Evolutionary conservation across 2,888 invertebrate genomes (phyloP), one percentile per base, ranked within the genome.

Genomic region (Bedellia somnulentella): DNA sequence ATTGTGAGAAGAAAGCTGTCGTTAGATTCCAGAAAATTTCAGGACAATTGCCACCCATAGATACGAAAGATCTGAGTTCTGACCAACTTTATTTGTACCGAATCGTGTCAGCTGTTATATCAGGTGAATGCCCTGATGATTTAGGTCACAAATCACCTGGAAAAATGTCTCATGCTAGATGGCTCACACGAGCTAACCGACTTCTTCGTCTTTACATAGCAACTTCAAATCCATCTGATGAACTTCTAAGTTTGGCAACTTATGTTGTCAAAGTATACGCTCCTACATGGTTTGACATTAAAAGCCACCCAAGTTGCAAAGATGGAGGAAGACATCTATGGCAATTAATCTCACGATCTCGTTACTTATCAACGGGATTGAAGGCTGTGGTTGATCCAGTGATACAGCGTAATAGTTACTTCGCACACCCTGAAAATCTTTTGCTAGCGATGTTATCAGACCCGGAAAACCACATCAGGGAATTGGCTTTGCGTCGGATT

Each of bases 201-300:
- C n/a, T n/a, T 24, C 31, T 42, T 2, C 35, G 38, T 27, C 31
- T 42, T 5, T 41, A 42, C 30, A 36, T 44, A 13, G 26, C 37
- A 13, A 35, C 34, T 5, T 24, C 27, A 33, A 27, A 10, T 12
- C 40, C 40, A 5, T 25, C 35, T 17, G 33, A 35, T 16, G 37
- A 41, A 21, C 23, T 43, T 4, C 18, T 35, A 2, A 32, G 5
- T 31, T 22, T 37, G 5, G 39, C 39, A 10, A 37, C 37, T 5
- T 45, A 30, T 34, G 26, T 44, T 10, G 35, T 45, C 3, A 45
- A 41, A 40, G 40, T 38, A 21, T 45, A 43, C 28, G 43, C 43
- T 25, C 39, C 42, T 24, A 22, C 12, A 2, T 46, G 41, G 46
- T 46, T 46, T 25, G 17, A 23, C 18, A 45, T 45, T 6, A 46